Percentiles rank a stretch among this genome's conserved stretches.
Evolutionary conservation across 2,797 vertebrate genomes (phyloP).

Genomic region (Etheostoma perlongum): DNA sequence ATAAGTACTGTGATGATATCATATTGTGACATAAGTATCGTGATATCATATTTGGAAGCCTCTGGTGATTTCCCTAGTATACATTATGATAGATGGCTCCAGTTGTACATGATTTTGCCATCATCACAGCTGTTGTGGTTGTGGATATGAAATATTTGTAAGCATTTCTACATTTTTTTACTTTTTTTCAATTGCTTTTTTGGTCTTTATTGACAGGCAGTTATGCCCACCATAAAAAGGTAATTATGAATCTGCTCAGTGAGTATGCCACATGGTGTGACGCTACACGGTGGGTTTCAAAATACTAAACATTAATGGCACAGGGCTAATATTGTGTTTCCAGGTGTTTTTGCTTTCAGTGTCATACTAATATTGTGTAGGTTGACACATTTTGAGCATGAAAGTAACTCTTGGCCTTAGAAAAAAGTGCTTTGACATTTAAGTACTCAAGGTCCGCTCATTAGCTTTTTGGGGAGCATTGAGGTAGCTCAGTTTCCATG

Average conservation of each 20-base stretch:
- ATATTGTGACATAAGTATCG: too few relatives aligned
- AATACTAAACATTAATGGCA: constrained; percentile 8
- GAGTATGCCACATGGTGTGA: constrained; percentile 33
- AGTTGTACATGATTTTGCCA: background rate
- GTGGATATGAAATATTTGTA: constrained; percentile 6
- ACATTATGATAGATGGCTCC: background rate
- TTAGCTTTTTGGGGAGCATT: background rate
- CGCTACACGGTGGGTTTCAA: constrained; percentile 3
- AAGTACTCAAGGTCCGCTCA: background rate
- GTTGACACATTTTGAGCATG: background rate
- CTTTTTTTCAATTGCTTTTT: constrained; percentile 46
- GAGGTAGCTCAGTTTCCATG: background rate
- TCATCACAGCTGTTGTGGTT: background rate
- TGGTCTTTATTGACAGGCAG: constrained; percentile 84
- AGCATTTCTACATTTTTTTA: background rate
- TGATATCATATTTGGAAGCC: too few relatives aligned
- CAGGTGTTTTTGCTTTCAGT: background rate
- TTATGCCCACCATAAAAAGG: constrained; percentile 89
- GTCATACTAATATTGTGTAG: constrained; percentile 4
- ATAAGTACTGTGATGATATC: too few relatives aligned
- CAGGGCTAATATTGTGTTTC: background rate
- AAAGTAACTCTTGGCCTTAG: background rate
- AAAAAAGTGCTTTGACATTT: background rate
- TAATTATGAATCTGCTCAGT: constrained; percentile 73
- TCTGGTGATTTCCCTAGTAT: too few relatives aligned